Conservation (phyloP, 2,797 vertebrate species). For the Mormyrops attenuatus region DNA sequence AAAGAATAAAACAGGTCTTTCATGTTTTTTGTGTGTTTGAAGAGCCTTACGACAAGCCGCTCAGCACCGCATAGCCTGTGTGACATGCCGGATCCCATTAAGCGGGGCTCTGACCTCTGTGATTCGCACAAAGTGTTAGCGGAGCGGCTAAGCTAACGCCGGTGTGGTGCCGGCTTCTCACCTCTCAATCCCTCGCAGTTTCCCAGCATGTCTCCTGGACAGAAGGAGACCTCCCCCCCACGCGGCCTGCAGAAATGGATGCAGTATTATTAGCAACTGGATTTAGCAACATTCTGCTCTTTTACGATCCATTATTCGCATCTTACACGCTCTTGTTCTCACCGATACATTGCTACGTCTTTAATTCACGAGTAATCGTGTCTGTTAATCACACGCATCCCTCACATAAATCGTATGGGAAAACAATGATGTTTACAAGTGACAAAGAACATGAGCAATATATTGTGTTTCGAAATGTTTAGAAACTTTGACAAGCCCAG, state of each 20-base stretch:
- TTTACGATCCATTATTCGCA: background rate
- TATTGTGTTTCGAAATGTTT: background rate
- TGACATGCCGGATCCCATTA: background rate
- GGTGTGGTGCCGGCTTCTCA: constrained; percentile 28
- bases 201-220: constrained; percentile 55
- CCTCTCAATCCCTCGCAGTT: constrained; percentile 61
- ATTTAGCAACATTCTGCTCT: background rate
- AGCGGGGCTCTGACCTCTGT: background rate
- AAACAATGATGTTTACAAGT: background rate
- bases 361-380: background rate
- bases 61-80: background rate
- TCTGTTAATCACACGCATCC: background rate
- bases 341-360: background rate
- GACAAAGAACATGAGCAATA: background rate
- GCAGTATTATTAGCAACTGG: background rate
- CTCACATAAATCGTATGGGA: background rate
- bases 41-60: background rate
- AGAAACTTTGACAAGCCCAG: background rate
- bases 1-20: background rate
- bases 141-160: background rate
- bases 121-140: background rate
- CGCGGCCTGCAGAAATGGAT: constrained; percentile 48
- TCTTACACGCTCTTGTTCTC: background rate
- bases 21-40: background rate
- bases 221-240: constrained; percentile 64